Evolutionary conservation across 2,113 vertebrate genomes (phyloP).

Genomic region (Plecturocebus donacophilus): DNA sequence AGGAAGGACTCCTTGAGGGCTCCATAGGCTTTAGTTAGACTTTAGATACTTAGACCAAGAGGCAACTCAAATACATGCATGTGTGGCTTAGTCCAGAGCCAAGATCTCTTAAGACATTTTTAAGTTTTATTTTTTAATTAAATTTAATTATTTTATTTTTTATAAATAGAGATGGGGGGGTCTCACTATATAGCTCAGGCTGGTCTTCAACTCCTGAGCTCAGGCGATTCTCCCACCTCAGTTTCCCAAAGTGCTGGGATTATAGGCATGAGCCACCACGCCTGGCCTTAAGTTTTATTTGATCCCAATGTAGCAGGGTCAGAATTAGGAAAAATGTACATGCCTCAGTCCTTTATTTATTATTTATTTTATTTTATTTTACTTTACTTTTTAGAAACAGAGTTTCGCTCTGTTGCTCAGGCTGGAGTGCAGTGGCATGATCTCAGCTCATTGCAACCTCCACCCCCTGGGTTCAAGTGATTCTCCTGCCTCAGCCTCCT

Average conservation of each 20-base stretch:
- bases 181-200: too few species aligned
- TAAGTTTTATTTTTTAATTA: neutral
- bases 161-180: too few species aligned
- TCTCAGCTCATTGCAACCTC: too few species aligned
- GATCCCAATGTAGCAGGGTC: too few species aligned
- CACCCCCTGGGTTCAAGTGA: neutral
- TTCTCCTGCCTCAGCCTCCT: neutral
- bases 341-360: too few species aligned
- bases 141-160: too few species aligned
- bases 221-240: too few species aligned
- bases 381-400: neutral
- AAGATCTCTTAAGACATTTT: neutral
- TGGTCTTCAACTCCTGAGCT: too few species aligned
- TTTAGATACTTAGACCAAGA: neutral
- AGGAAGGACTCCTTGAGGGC: neutral
- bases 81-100: neutral
- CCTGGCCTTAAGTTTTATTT: too few species aligned
- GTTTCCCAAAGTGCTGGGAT: too few species aligned
- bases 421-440: neutral
- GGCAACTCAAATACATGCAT: neutral
- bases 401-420: neutral
- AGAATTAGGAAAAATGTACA: too few species aligned
- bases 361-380: neutral
- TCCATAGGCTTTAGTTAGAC: neutral
- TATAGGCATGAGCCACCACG: too few species aligned